Conservation (phyloP, 2,113 vertebrate species). For the Bettongia penicillata region DNA sequence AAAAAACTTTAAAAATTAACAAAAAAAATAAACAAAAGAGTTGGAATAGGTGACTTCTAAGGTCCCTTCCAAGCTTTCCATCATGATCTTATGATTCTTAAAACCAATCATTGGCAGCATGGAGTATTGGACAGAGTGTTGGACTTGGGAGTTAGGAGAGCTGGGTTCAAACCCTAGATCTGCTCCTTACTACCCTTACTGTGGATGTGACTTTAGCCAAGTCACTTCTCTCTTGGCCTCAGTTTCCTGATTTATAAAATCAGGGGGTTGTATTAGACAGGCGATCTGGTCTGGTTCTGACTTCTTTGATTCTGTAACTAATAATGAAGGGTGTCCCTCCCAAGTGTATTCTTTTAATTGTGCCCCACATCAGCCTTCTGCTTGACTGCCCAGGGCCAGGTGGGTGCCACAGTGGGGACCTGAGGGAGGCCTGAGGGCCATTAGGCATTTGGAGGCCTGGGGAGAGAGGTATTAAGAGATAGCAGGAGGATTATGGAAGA, state of each 20-base stretch:
- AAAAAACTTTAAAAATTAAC: neutral
- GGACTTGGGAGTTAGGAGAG: neutral
- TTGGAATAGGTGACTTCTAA: neutral
- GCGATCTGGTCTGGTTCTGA: neutral
- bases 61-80: neutral
- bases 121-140: neutral
- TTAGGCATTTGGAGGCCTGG: neutral
- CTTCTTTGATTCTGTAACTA: neutral
- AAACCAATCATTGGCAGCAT: neutral
- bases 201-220: neutral
- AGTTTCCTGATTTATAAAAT: neutral
- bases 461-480: conserved; percentile 2
- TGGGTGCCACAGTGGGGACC: neutral
- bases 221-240: neutral
- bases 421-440: neutral
- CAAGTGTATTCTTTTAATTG: neutral
- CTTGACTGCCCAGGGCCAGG: neutral
- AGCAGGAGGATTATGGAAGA: neutral
- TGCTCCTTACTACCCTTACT: neutral
- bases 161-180: neutral
- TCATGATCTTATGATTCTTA: neutral
- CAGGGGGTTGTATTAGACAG: neutral
- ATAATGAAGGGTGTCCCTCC: neutral
- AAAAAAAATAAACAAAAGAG: neutral
- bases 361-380: neutral